These are phyloP conservation scores for Pavo muticus DNA, from an alignment of 2,113 vertebrate species.

Conservation along the genomic window DNA sequence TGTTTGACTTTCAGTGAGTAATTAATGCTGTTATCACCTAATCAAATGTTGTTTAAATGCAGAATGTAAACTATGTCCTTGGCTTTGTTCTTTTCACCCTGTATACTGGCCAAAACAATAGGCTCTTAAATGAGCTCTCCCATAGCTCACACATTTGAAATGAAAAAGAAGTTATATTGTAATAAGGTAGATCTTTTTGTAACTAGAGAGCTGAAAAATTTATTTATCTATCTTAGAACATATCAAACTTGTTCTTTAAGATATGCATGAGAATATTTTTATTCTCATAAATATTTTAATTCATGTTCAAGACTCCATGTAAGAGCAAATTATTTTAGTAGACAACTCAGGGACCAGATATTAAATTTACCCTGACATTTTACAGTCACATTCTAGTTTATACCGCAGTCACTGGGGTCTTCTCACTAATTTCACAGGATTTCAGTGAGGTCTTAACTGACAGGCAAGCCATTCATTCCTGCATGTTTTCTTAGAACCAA, in stretches of 20 bases:
- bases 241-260: not conserved
- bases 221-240: not conserved
- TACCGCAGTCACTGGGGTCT: not conserved
- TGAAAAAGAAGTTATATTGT: not conserved
- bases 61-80: constrained; percentile 39
- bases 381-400: not conserved
- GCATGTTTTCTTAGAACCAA: not conserved
- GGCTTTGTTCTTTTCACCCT: not conserved
- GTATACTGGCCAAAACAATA: not conserved
- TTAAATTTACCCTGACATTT: not conserved
- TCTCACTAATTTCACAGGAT: not conserved
- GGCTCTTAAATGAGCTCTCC: not conserved
- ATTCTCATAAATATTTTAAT: not conserved
- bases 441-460: not conserved
- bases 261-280: not conserved
- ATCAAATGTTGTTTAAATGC: constrained; percentile 36
- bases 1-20: not conserved
- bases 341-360: not conserved
- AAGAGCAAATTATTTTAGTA: not conserved
- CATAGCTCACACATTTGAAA: not conserved
- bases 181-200: not conserved
- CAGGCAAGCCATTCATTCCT: not conserved
- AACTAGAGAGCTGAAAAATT: not conserved
- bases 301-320: not conserved
- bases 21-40: constrained; percentile 55